Percentiles rank a stretch among this genome's conserved stretches.
These are phyloP conservation scores for Hippocampus kuda DNA, from an alignment of 2,797 vertebrate genomes.

Conservation along the genomic window DNA sequence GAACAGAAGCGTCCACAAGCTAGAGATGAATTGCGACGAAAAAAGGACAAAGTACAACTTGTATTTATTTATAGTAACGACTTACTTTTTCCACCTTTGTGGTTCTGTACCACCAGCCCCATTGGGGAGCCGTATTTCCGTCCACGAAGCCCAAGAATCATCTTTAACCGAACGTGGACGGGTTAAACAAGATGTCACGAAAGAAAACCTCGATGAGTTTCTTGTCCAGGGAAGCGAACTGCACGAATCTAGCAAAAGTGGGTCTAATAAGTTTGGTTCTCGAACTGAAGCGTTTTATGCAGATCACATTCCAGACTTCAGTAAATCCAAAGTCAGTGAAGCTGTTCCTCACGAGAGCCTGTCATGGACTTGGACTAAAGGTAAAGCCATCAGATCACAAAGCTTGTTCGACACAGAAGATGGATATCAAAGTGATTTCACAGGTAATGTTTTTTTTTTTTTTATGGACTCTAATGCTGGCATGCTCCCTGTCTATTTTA, in stretches of 20 bases:
- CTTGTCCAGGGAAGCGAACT: neutral
- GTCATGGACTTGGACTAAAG: conserved; percentile 20
- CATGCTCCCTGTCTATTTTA: neutral
- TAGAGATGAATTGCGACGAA: conserved; percentile 53
- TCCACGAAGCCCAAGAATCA: neutral
- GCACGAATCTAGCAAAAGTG: neutral
- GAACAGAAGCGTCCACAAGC: conserved; percentile 16
- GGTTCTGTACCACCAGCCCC: conserved; percentile 23
- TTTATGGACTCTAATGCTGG: neutral
- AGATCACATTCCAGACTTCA: too few relatives aligned
- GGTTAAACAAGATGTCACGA: neutral
- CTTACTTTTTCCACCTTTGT: conserved; percentile 16
- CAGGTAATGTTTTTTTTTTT: conserved; percentile 43
- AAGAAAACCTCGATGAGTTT: neutral
- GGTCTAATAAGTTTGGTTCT: neutral
- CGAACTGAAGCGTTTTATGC: neutral
- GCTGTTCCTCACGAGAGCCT: neutral
- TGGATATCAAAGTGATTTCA: conserved; percentile 40
- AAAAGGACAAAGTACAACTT: conserved; percentile 13
- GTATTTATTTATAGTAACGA: conserved; percentile 27
- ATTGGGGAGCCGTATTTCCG: neutral
- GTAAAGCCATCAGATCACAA: conserved; percentile 7
- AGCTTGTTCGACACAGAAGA: neutral
- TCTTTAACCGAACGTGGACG: neutral
- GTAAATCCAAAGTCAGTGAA: neutral